These are phyloP conservation scores for Hydrotaea diabolus DNA, from an alignment of 2,888 invertebrate genomes.

Conservation along the genomic window DNA sequence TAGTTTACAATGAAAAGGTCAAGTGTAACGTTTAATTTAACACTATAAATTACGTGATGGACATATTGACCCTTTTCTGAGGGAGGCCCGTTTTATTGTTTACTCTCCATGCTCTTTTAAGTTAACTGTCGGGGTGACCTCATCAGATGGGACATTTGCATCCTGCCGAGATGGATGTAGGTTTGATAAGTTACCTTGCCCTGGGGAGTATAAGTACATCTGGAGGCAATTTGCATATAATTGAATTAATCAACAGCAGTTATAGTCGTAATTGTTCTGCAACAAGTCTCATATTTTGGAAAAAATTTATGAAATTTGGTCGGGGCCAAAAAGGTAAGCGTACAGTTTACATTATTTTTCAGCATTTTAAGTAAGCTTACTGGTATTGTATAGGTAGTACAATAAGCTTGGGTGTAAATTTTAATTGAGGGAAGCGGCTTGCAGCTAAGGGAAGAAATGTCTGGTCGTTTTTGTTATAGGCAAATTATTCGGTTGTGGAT, in stretches of 20 bases:
- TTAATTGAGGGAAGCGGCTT: no score
- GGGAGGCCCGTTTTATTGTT: background rate
- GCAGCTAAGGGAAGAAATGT: no score
- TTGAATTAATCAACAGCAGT: background rate
- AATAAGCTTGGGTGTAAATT: no score
- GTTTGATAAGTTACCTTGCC: background rate
- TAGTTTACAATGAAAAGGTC: slow-evolving; percentile 13
- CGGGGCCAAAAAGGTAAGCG: no score
- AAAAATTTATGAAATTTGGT: no score
- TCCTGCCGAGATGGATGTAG: background rate
- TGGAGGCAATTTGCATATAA: background rate
- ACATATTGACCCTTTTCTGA: background rate
- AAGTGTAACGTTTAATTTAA: slow-evolving; percentile 17
- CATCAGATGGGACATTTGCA: background rate
- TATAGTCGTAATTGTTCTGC: background rate
- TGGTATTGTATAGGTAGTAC: no score
- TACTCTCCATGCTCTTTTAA: background rate
- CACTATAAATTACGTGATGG: slow-evolving; percentile 15
- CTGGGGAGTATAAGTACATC: background rate
- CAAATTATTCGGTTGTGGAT: no score
- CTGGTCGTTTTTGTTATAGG: no score
- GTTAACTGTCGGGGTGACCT: background rate
- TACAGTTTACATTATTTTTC: no score
- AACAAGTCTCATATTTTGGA: background rate
- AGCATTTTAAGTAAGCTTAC: no score